A percentile compares a stretch with the other conserved stretches of the same genome.
Conservation (phyloP, 2,113 vertebrate species). For the Oreochromis tanganicae region DNA sequence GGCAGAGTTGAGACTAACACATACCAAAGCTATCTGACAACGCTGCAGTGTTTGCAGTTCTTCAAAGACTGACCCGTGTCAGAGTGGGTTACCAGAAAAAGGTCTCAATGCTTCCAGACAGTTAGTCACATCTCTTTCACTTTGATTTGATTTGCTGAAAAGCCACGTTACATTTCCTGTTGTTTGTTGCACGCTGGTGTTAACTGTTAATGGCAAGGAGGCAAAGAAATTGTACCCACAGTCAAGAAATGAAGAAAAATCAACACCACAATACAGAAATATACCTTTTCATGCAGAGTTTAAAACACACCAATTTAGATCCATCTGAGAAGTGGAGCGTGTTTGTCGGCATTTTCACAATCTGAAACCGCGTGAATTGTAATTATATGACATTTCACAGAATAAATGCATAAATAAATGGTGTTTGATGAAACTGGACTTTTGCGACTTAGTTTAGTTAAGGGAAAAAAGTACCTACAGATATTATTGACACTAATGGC, state of each 20-base stretch:
- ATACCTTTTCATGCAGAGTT: not conserved
- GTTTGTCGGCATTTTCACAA: not conserved
- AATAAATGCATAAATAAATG: not conserved
- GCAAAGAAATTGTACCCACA: not conserved
- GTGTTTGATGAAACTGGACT: not conserved
- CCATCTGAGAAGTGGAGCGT: not conserved
- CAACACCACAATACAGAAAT: not conserved
- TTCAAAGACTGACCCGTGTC: not conserved
- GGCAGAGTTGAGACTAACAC: not conserved
- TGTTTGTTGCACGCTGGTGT: not conserved
- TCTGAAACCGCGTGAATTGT: not conserved
- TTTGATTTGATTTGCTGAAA: not conserved
- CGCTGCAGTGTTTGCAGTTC: not conserved
- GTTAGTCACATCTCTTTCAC: not conserved
- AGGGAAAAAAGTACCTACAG: rapidly evolving
- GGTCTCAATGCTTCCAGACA: not conserved
- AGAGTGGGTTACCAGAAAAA: not conserved
- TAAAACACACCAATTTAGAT: not conserved
- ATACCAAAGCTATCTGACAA: not conserved
- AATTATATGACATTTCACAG: not conserved
- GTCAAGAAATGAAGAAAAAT: not conserved
- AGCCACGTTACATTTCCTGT: not conserved
- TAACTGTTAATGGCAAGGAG: not conserved
- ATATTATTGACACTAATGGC: not conserved
- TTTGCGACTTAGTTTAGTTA: not conserved